Conservation (phyloP, 2,888 invertebrate genomes). For the Andrena camellia region DNA sequence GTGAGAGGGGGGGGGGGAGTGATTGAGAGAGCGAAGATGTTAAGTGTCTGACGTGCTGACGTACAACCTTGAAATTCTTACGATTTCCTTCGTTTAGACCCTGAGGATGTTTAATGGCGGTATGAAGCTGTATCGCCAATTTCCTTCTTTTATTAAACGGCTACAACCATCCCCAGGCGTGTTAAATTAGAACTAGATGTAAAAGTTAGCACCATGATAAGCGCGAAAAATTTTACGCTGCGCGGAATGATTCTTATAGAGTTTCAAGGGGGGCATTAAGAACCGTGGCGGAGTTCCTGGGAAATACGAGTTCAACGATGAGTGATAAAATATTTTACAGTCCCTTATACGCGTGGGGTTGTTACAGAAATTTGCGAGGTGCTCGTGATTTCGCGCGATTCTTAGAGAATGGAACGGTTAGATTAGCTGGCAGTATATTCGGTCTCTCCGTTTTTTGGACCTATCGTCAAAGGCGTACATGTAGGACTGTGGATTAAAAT, state of each 20-base stretch:
- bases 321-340: conserved; percentile 3
- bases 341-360: background rate
- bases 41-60: conserved; percentile 45
- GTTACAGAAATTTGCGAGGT: conserved; percentile 1
- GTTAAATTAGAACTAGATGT: background rate
- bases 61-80: conserved; percentile 40
- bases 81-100: conserved; percentile 21
- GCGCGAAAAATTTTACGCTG: background rate
- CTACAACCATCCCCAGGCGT: background rate
- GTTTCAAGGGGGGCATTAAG: background rate
- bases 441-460: no score
- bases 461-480: no score
- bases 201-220: background rate
- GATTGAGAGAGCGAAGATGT: conserved; percentile 32
- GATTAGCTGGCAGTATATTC: no score
- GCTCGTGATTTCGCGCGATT: background rate
- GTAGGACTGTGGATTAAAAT: no score
- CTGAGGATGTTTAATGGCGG: conserved; percentile 14
- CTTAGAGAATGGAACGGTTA: background rate
- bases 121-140: conserved; percentile 13
- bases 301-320: background rate
- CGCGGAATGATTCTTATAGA: background rate
- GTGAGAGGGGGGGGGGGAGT: background rate
- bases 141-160: conserved; percentile 21
- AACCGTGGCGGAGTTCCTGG: background rate